Evolutionary conservation across 2,113 vertebrate species (phyloP), one percentile per base, ranked within the genome.

Genomic region (Hippocampus comes): DNA sequence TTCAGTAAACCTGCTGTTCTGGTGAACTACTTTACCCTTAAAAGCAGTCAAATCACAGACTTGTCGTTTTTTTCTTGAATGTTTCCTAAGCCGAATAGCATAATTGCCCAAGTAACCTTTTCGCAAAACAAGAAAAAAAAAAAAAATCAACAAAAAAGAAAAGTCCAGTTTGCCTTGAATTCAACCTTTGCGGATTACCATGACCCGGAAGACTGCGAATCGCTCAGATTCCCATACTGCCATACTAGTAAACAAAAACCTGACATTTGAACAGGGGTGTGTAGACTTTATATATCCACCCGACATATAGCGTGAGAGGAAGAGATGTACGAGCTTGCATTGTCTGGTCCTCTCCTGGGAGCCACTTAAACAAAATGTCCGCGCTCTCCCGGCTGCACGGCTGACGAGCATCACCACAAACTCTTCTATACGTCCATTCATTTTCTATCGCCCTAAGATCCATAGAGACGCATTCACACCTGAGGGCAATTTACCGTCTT

Each of bases 361-460:
- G 74, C 78, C 75, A 71, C 81, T 85, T 88, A 89, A 88, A 89
- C 78, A 46, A 88, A 86, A 84, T 77, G 77, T 82, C 83, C 2
- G 15, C 72, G 60, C 65, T 68, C 27, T 74, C 80, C 76, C 83
- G 73, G 77, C 81, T 68, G 79, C 73, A 20, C 17, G 5, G 63
- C 76, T 71, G 71, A 73, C 51, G 66, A 70, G 74, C 76, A 72
- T 75, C 63, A 56, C 46, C 55, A 71, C 68, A 63, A 68, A 68
- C 53, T 41, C 49, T 23, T 65, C n/a, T 42, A 23, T 43, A 3
- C 12, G 23, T 43, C 41, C 63, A 3, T 43, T 41, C 34, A 42
- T 41, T 38, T 14, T 30, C 27, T 30, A 60, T 34, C 30, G 14
- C 25, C 5, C 5, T 30, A 30, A 1, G 10, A 17, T 5, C 25